Percentiles rank a stretch among this genome's conserved stretches.
phyloP scores from a whole-genome alignment of 2,888 invertebrate genomes.

The Plagiodera versicolora region DNA sequence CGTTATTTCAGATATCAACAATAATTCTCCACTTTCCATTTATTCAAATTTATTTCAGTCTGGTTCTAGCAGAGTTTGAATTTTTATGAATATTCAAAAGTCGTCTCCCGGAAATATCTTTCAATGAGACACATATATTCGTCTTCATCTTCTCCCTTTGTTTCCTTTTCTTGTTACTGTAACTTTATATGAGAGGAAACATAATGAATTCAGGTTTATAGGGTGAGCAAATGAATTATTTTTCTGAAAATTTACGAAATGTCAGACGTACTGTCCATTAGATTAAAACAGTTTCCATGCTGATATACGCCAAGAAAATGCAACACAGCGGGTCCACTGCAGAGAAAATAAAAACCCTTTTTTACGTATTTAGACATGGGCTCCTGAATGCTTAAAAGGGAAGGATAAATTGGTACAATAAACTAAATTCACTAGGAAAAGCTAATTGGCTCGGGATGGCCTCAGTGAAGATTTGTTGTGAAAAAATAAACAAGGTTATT shows the following conservation, averaged over 20 bases:
- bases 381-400: not conserved
- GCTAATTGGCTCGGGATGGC: not conserved
- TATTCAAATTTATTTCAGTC: not conserved
- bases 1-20: too few relatives aligned
- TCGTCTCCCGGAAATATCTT: not conserved
- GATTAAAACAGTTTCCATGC: conserved; percentile 28
- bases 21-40: too few relatives aligned
- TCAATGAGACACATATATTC: not conserved
- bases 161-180: not conserved
- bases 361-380: not conserved
- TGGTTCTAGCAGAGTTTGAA: not conserved
- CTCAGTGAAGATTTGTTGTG: not conserved
- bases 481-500: not conserved
- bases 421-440: not conserved
- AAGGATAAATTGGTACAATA: not conserved
- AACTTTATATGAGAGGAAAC: too few relatives aligned
- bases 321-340: conserved; percentile 18
- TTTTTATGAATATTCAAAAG: not conserved
- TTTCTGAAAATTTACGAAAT: too few relatives aligned
- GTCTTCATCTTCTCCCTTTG: not conserved
- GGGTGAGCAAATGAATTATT: too few relatives aligned
- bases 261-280: too few relatives aligned
- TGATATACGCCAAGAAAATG: conserved; percentile 19
- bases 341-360: conserved; percentile 14
- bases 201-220: too few relatives aligned